Conservation (phyloP, 2,113 vertebrate genomes). For the Petroica traversi region DNA sequence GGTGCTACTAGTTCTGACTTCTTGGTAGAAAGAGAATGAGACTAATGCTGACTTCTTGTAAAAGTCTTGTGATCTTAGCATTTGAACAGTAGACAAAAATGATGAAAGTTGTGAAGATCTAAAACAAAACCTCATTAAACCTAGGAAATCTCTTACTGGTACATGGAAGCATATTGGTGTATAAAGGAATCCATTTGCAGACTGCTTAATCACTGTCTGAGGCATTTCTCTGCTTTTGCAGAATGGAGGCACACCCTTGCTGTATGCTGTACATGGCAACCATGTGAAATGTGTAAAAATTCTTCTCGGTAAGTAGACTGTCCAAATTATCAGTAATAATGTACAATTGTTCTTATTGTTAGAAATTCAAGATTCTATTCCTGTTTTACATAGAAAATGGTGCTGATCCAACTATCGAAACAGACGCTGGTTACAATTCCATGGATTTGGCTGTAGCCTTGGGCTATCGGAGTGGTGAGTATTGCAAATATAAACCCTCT, state of each 20-base stretch:
- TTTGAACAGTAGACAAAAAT: neutral
- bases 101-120: neutral
- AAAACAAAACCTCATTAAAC: neutral
- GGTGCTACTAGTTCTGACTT: neutral
- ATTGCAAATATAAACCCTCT: neutral
- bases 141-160: neutral
- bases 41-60: neutral
- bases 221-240: conserved; percentile 63
- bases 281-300: conserved; percentile 97
- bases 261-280: conserved; percentile 98
- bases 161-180: neutral
- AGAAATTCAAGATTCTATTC: neutral
- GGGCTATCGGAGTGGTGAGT: conserved; percentile 91
- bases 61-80: neutral
- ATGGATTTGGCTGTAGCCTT: conserved; percentile 98
- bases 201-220: neutral
- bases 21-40: neutral
- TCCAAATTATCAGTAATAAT: neutral
- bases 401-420: conserved; percentile 94
- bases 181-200: neutral
- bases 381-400: conserved; percentile 83
- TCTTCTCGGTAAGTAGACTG: conserved; percentile 83
- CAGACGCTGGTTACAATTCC: conserved; percentile 95
- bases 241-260: conserved; percentile 94
- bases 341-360: neutral